A percentile compares a stretch with the other conserved stretches of the same genome.
Conservation (phyloP, 1,140 invertebrate genomes). For the Lordiphosa collinella region DNA sequence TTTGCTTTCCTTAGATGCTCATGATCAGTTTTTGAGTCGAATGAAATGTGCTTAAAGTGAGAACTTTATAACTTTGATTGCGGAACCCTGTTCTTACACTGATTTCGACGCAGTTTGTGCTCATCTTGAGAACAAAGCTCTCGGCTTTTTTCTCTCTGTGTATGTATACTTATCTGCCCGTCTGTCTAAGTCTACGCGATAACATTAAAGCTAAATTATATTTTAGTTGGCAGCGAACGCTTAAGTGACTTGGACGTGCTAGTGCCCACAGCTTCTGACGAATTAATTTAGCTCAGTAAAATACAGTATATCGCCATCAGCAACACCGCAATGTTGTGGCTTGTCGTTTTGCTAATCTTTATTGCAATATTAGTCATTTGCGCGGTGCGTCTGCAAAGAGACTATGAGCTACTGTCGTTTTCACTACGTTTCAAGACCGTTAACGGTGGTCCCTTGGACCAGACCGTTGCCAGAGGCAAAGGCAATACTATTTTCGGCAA, state of each 20-base stretch:
- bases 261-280: neutral
- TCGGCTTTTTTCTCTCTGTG: too few relatives aligned
- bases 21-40: too few relatives aligned
- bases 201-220: neutral
- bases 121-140: too few relatives aligned
- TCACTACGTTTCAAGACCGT: conserved; percentile 35
- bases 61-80: too few relatives aligned
- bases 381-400: conserved; percentile 19
- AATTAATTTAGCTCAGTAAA: conserved; percentile 1
- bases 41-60: too few relatives aligned
- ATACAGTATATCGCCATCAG: neutral
- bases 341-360: conserved; percentile 13
- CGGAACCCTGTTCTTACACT: too few relatives aligned
- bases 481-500: conserved; percentile 27
- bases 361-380: conserved; percentile 19
- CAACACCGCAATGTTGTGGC: conserved; percentile 13
- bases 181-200: too few relatives aligned
- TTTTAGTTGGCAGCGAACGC: conserved; percentile 8
- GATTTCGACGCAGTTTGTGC: too few relatives aligned
- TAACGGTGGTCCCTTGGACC: conserved; percentile 36
- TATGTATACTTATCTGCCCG: too few relatives aligned
- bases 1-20: too few relatives aligned
- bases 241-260: conserved; percentile 8
- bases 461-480: conserved; percentile 12
- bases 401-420: conserved; percentile 36